Base-by-base conservation (phyloP, 2,888 invertebrate species). In the Drosophila austrosaltans region DNA sequence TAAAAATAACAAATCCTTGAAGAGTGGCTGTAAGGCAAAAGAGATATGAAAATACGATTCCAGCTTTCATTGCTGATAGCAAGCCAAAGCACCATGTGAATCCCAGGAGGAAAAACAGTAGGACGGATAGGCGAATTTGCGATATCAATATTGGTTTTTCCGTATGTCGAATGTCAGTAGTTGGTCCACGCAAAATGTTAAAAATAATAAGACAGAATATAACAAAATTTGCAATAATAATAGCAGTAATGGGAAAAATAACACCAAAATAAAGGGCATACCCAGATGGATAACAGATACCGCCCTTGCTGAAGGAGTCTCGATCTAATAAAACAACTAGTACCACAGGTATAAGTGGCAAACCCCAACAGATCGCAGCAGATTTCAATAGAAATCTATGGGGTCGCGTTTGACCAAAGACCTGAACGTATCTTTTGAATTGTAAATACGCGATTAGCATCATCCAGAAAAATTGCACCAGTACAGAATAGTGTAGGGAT, bases 391-490 rank as follows among this genome's bases (percentile, higher is more conserved):
- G 94, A 84, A 95, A 95, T 69, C 94, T 91, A 0, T 94, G 93
- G 2, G 94, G 94, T 57, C 94, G 90, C 16, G 90, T 93, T 25
- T 80, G 85, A 0, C 94, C 95, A 66, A 95, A 92, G 7, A 95
- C 94, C 79, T 94, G 93, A 5, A 95, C 95, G 81, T 95, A 95
- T 66, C 95, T 93, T 54, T 95, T 93, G 89, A 95, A 95, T 89
- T 95, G 95, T 64, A 95, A 92, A 69, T 94, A 93, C 1, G 95
- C 95, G 67, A 95, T 95, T 64, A 95, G 94, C 54, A 95, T 91
- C 95, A 95, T 95, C 96, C 95, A 96, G 87, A 94, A 94, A 80
- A 96, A 95, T 76, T 95, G 94, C 1, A 94, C 94, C n/a, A 95
- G 90, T 30, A 95, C 94, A 16, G 95, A 94, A 89, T 95, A 95